Evolutionary conservation across 2,888 invertebrate species (phyloP).

Genomic region (Tetramorium bicarinatum): DNA sequence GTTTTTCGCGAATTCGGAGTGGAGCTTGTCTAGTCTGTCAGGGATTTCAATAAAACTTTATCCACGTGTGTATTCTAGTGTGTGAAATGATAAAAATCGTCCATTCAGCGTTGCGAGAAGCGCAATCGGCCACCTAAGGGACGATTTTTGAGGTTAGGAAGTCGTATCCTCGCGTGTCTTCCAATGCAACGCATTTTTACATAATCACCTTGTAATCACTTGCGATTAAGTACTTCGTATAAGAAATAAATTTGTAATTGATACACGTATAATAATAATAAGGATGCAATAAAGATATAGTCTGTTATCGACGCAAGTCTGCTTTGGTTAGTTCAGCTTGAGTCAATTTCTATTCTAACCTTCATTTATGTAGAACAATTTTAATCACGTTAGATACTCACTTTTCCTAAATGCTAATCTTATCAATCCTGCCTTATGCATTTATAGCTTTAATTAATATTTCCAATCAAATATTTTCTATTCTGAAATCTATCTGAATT

Average conservation of each 20-base stretch:
- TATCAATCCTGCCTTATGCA: neutral
- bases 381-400: slow-evolving; percentile 10
- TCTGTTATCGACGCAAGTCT: neutral
- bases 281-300: neutral
- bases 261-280: neutral
- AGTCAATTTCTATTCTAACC: neutral
- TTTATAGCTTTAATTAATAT: slow-evolving; percentile 19
- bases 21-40: neutral
- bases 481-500: neutral
- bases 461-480: no score
- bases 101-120: neutral
- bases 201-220: neutral
- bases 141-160: slow-evolving; percentile 19
- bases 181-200: slow-evolving; percentile 5
- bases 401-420: slow-evolving; percentile 4
- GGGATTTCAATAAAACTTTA: neutral
- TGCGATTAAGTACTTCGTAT: neutral
- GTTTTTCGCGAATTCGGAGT: neutral
- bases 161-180: neutral
- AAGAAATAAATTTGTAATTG: slow-evolving; percentile 16
- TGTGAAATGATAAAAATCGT: neutral
- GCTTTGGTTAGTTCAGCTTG: neutral
- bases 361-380: neutral
- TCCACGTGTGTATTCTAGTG: neutral
- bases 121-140: neutral